phyloP scores from a whole-genome alignment of 2,888 invertebrate species.

The Metopia argyrocephala region DNA sequence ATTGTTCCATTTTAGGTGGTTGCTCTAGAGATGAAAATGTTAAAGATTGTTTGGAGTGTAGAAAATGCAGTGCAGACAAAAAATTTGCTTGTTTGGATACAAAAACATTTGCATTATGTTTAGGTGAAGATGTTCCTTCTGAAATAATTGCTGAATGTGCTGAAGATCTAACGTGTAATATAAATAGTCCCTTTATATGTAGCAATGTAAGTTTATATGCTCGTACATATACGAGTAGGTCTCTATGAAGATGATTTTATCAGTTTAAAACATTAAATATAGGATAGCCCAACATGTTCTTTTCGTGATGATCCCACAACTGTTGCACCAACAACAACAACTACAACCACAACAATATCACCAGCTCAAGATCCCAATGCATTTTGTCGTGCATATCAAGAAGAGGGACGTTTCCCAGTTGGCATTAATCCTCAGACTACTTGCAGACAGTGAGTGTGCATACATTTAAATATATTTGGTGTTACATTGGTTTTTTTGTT shows the following conservation, averaged over 20 bases:
- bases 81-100: constrained; percentile 67
- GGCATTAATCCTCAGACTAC: constrained; percentile 47
- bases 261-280: neutral
- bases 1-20: constrained; percentile 61
- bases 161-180: constrained; percentile 58
- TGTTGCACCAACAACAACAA: neutral
- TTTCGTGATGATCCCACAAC: constrained; percentile 43
- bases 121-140: constrained; percentile 32
- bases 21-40: neutral
- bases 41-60: constrained; percentile 57
- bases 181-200: constrained; percentile 61
- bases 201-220: constrained; percentile 25
- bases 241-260: too few relatives aligned
- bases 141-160: constrained; percentile 64
- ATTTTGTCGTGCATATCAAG: constrained; percentile 34
- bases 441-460: constrained; percentile 49
- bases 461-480: neutral
- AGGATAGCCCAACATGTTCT: constrained; percentile 61
- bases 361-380: constrained; percentile 34
- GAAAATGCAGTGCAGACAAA: constrained; percentile 47
- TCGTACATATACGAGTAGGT: neutral
- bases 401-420: constrained; percentile 45
- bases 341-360: constrained; percentile 43
- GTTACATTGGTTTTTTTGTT: neutral
- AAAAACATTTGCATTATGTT: constrained; percentile 66